phyloP scores from a whole-genome alignment of 1,140 invertebrate genomes.

The Eupeodes corollae region DNA sequence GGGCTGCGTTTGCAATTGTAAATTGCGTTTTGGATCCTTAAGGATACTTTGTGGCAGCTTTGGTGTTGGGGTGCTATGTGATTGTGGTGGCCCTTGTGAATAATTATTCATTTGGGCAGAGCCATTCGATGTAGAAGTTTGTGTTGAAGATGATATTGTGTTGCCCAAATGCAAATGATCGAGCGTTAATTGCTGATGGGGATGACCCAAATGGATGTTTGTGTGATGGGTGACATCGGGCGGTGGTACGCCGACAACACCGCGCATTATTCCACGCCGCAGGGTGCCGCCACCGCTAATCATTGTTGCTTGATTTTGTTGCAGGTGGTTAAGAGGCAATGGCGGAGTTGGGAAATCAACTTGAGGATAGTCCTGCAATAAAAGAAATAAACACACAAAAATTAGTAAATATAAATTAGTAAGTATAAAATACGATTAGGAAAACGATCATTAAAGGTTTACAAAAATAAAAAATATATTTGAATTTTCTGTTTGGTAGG shows the following conservation, averaged over 20 bases:
- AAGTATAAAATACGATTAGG: too few relatives aligned
- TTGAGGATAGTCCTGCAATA: conserved; percentile 26
- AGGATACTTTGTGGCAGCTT: conserved; percentile 49
- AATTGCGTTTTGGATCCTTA: conserved; percentile 46
- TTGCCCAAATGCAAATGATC: too few relatives aligned
- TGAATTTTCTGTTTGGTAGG: too few relatives aligned
- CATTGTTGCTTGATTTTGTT: conserved; percentile 13
- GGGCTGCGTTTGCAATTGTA: conserved; percentile 18
- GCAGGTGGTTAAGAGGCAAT: conserved; percentile 27
- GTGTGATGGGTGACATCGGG: conserved; percentile 36
- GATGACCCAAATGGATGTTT: not conserved
- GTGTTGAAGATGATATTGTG: too few relatives aligned
- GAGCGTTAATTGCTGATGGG: too few relatives aligned
- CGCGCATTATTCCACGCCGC: conserved; percentile 30
- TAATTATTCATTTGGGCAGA: too few relatives aligned
- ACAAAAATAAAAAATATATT: too few relatives aligned
- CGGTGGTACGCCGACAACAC: conserved; percentile 26
- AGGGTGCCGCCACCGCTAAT: conserved; percentile 25
- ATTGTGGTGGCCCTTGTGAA: not conserved
- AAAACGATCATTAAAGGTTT: too few relatives aligned
- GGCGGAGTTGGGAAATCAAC: conserved; percentile 31
- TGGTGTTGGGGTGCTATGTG: conserved; percentile 17
- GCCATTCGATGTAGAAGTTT: too few relatives aligned
- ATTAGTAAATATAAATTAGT: too few relatives aligned
- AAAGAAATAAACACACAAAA: not conserved